Conservation (phyloP, 1,140 invertebrate species). For the Diorhabda sublineata region DNA sequence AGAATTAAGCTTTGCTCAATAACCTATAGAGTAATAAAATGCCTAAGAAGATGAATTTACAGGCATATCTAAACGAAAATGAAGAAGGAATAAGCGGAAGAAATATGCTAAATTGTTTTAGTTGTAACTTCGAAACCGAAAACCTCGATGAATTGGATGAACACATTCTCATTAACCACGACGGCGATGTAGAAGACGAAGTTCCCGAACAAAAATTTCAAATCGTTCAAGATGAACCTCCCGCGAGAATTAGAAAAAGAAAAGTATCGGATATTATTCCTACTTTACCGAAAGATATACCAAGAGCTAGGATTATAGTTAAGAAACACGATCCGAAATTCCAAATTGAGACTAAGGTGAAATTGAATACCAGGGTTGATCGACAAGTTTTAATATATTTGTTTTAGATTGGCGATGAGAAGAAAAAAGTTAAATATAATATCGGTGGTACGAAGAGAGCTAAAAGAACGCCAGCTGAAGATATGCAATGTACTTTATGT, state of each 20-base stretch:
- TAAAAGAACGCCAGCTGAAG: constrained; percentile 8
- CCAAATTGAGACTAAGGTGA: neutral
- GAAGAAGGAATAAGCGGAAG: neutral
- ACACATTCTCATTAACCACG: constrained; percentile 24
- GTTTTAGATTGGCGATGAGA: too few relatives aligned
- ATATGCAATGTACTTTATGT: constrained; percentile 23
- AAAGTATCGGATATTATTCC: neutral
- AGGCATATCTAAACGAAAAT: neutral
- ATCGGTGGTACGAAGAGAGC: neutral
- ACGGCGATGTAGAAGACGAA: constrained; percentile 10
- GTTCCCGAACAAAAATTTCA: constrained; percentile 12
- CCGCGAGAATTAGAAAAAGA: neutral
- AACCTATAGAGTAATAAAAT: neutral
- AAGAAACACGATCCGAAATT: constrained; percentile 2
- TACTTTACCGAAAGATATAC: neutral
- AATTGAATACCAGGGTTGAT: neutral
- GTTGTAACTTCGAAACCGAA: constrained; percentile 23
- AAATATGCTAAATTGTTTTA: constrained; percentile 23
- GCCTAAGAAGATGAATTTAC: neutral
- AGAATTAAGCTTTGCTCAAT: neutral
- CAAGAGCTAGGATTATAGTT: constrained; percentile 5
- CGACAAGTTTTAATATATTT: neutral
- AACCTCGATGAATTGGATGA: constrained; percentile 26
- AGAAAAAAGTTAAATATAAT: too few relatives aligned
- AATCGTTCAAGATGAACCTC: neutral